Evolutionary conservation across 2,797 vertebrate genomes (phyloP).

Genomic region (Lepus oiostolus): DNA sequence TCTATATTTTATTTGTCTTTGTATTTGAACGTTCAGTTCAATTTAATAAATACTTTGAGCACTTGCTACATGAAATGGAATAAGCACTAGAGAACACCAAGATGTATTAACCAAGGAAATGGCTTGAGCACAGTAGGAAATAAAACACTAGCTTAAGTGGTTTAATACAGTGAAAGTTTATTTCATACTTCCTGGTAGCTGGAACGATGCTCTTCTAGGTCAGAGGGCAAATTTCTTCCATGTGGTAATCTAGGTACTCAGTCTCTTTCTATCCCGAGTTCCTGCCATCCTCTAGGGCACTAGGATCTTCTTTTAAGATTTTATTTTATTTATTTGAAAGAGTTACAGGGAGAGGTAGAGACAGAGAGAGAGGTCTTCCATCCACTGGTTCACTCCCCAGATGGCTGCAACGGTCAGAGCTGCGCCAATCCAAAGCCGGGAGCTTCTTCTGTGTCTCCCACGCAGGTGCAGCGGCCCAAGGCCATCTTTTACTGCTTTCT

Average conservation of each 20-base stretch:
- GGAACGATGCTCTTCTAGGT: not conserved
- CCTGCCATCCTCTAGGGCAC: not conserved
- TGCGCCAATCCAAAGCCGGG: no score
- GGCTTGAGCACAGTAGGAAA: not conserved
- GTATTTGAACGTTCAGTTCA: constrained; percentile 31
- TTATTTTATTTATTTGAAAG: no score
- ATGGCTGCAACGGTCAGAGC: no score
- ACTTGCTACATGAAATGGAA: not conserved
- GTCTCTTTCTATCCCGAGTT: not conserved
- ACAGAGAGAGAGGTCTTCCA: no score
- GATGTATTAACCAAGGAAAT: not conserved
- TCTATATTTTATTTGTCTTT: constrained; percentile 51
- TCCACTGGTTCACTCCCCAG: no score
- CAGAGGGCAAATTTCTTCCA: not conserved
- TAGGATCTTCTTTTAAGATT: not conserved
- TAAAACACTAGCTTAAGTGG: not conserved
- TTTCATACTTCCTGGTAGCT: not conserved
- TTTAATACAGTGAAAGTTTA: not conserved
- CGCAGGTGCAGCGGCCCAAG: no score
- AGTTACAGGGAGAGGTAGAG: no score
- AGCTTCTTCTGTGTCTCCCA: no score
- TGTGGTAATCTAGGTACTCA: not conserved
- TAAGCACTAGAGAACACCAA: not conserved
- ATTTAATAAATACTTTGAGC: constrained; percentile 35
- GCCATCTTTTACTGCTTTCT: no score